Evolutionary conservation across 2,888 invertebrate genomes (phyloP).

Genomic region (Microchrysa polita): DNA sequence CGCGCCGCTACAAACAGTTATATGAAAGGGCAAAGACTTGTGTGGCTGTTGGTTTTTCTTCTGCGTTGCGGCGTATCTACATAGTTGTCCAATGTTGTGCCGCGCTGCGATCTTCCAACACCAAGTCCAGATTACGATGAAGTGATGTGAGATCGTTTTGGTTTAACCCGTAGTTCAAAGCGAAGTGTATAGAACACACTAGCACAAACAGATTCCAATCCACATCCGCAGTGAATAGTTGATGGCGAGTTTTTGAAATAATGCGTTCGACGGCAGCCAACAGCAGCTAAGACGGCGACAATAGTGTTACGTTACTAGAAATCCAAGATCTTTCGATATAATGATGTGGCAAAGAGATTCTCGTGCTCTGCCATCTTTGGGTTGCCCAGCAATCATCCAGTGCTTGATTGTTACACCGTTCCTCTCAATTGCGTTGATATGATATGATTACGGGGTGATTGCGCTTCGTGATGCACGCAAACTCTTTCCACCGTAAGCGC

Average conservation of each 20-base stretch:
- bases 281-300: not conserved
- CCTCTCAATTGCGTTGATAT: slow-evolving; percentile 1
- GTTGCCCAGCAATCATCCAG: not conserved
- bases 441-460: not conserved
- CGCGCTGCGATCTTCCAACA: slow-evolving; percentile 4
- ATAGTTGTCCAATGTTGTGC: slow-evolving; percentile 39
- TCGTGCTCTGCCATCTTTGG: slow-evolving; percentile 8
- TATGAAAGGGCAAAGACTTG: slow-evolving; percentile 44
- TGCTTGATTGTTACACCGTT: not conserved
- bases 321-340: not conserved
- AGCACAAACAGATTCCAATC: not conserved
- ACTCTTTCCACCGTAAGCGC: not conserved
- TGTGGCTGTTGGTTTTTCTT: slow-evolving; percentile 24
- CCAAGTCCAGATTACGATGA: not conserved
- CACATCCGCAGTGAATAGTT: not conserved
- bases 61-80: slow-evolving; percentile 35
- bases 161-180: too few relatives aligned
- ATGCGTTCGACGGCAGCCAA: slow-evolving; percentile 8
- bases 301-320: not conserved
- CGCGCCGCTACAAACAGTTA: slow-evolving; percentile 32
- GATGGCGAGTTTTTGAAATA: not conserved
- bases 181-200: too few relatives aligned
- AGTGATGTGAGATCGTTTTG: not conserved
- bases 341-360: slow-evolving; percentile 32
- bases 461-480: not conserved